phyloP scores from a whole-genome alignment of 1,140 invertebrate genomes.

The Zaprionus nigranus region DNA sequence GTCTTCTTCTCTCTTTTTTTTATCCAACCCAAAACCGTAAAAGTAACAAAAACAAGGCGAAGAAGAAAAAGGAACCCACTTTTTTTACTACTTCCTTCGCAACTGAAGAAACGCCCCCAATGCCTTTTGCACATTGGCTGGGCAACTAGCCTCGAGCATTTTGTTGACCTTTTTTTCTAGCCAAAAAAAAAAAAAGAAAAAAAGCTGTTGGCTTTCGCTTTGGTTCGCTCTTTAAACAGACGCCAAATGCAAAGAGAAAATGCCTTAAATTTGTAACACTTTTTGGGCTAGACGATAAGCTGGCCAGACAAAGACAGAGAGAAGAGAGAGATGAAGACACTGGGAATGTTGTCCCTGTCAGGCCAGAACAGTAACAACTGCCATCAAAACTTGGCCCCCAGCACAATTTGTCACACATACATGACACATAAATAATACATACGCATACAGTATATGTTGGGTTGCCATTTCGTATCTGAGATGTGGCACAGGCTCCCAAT shows the following conservation, averaged over 20 bases:
- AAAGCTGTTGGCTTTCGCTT: conserved; percentile 48
- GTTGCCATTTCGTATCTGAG: conserved; percentile 34
- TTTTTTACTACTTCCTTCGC: conserved; percentile 78
- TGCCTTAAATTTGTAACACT: conserved; percentile 81
- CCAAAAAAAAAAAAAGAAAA: conserved; percentile 6
- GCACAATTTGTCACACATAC: conserved; percentile 81
- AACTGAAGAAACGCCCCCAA: conserved; percentile 35
- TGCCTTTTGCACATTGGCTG: conserved; percentile 44
- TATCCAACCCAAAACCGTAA: conserved; percentile 76
- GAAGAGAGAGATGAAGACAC: conserved; percentile 23
- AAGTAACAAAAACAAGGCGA: conserved; percentile 36
- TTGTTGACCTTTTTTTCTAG: conserved; percentile 73
- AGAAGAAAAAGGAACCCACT: conserved; percentile 55
- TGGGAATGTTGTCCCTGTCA: conserved; percentile 17
- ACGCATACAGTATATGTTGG: conserved; percentile 30
- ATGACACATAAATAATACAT: conserved; percentile 75
- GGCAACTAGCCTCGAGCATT: conserved; percentile 69
- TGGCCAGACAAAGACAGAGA: conserved; percentile 25
- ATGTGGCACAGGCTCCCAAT: conserved; percentile 20
- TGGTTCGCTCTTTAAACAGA: conserved; percentile 60
- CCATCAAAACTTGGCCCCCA: conserved; percentile 66
- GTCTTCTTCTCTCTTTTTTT: conserved; percentile 32
- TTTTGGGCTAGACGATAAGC: conserved; percentile 54
- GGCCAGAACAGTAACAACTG: conserved; percentile 7
- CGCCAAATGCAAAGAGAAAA: conserved; percentile 68